Base-by-base conservation (phyloP, 2,888 invertebrate genomes). In the Platerodrilus igneus region DNA sequence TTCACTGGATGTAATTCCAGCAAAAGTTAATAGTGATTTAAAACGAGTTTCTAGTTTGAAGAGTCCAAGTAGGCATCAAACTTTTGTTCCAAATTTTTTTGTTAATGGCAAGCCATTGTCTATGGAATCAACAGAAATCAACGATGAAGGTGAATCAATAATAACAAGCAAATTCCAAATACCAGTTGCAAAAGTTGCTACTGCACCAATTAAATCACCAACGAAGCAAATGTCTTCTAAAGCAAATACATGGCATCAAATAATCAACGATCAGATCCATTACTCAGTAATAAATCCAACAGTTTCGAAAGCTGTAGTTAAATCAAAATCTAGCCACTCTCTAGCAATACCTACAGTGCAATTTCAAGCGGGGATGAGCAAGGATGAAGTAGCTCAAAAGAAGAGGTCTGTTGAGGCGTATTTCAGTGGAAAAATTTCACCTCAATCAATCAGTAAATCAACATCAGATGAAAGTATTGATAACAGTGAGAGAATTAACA, bases 221-320 rank as follows among this genome's bases (percentile, higher is more conserved):
- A 38, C 44, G 6, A 23, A 32, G 17, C 35, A 44, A 15, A 36
- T 36, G 27, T 14, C 32, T 6, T 19, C 76, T 53, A 83, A 86
- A 62, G 85, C 86, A 5, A 86, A 86, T 61, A 85, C 86, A 3
- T 88, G 86, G 87, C 83, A 85, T 60, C 84, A 85, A 57, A 72
- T 86, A 43, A 75, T 75, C 43, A 64, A 73, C 37, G 63, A 61
- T 42, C 57, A 60, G 15, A 55, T 59, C 15, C 50, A 63, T 11
- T 25, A 42, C 3, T 33, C 47, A 17, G 48, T 44, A 17, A 63
- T 72, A 45, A 69, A 68, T 8, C 60, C 66, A 2, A 58, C 67
- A 27, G 67, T 71, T 20, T 66, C 67, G 25, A 63, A 65, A 34
- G 66, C 20, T 60, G 70, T 62, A 37, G 56, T 49, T 15, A 75